These are phyloP conservation scores for Sciaenops ocellatus DNA, from an alignment of 2,797 vertebrate genomes.

Conservation along the genomic window DNA sequence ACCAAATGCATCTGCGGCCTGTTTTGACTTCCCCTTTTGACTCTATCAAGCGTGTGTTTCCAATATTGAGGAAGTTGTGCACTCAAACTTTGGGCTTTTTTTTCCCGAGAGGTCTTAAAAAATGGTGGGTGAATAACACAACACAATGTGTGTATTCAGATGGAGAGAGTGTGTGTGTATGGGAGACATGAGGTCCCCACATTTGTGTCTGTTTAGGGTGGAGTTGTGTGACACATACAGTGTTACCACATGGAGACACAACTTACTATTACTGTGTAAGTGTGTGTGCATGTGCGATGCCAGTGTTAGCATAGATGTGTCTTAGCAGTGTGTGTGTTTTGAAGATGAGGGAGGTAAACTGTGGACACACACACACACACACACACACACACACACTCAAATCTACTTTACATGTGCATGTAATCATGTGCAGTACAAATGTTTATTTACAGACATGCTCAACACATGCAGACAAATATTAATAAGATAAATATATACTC, in stretches of 20 bases:
- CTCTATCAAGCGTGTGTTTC: slow-evolving; percentile 63
- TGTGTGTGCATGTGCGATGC: slow-evolving; percentile 17
- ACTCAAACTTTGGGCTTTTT: slow-evolving; percentile 21
- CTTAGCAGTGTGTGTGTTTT: slow-evolving; percentile 3
- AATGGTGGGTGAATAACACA: slow-evolving; percentile 19
- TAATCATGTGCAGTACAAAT: slow-evolving; percentile 29
- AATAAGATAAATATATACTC: slow-evolving; percentile 24
- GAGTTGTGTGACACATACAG: slow-evolving; percentile 43
- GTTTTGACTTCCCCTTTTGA: slow-evolving; percentile 74
- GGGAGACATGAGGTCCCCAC: background rate
- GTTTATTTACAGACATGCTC: slow-evolving; percentile 47
- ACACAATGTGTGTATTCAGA: slow-evolving; percentile 5
- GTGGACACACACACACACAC: slow-evolving; percentile 20
- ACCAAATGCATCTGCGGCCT: slow-evolving; percentile 63
- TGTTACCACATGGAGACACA: slow-evolving; percentile 25
- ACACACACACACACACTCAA: slow-evolving; percentile 25
- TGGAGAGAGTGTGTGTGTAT: slow-evolving; percentile 8
- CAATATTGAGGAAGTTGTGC: slow-evolving; percentile 70
- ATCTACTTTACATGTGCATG: slow-evolving; percentile 41
- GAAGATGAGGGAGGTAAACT: background rate
- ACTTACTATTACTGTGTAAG: slow-evolving; percentile 22
- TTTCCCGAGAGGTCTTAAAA: slow-evolving; percentile 36
- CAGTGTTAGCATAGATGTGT: slow-evolving; percentile 13
- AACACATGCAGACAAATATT: slow-evolving; percentile 40
- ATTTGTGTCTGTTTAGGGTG: slow-evolving; percentile 50